Base-by-base conservation (phyloP, 2,888 invertebrate species). In the Osmoderma eremita region DNA sequence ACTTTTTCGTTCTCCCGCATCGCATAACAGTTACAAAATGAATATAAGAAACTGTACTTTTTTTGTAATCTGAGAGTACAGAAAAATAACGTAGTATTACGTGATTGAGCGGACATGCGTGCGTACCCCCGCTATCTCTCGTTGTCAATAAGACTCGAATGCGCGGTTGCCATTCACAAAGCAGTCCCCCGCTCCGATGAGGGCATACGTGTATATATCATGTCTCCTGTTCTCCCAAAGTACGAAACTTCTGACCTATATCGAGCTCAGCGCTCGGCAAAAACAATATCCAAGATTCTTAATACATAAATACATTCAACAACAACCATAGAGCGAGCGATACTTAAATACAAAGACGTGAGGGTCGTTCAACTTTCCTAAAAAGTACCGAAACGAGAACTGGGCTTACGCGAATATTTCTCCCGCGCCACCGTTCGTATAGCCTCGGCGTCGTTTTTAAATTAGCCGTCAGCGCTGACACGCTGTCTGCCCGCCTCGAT, bases 321-420 rank as follows among this genome's bases (percentile, higher is more conserved):
- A 20, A 5, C 49, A 12, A 2, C n/a, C 10, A 30, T 30, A 30
- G 30, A 30, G 6, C 5, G 30, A 30, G 1, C 10, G 10, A 6
- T 5, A 30, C 30, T 30, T 30, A 30, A 30, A 10, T 6, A 30
- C 6, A 30, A 8, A 30, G 6, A 30, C 30, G 20, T 30, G 24
- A 22, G 45, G 58, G 58, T 61, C 58, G 45, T 61, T 61, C 58
- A 61, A 61, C 58, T 24, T 61, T 48, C 58, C 58, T 17, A 61
- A 61, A 61, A 61, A 61, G 58, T 45, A 30, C 30, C 30, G 58
- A 61, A 61, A 45, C 30, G 58, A 58, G 58, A 24, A 58, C 58
- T 45, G 15, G 58, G 22, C 42, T 42, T 22, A 30, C 58, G 45
- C 45, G 45, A 41, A 30, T 30, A 20, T 36, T 61, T 48, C 15